Evolutionary conservation across 2,888 invertebrate species (phyloP).

Genomic region (Ectemnius cavifrons): DNA sequence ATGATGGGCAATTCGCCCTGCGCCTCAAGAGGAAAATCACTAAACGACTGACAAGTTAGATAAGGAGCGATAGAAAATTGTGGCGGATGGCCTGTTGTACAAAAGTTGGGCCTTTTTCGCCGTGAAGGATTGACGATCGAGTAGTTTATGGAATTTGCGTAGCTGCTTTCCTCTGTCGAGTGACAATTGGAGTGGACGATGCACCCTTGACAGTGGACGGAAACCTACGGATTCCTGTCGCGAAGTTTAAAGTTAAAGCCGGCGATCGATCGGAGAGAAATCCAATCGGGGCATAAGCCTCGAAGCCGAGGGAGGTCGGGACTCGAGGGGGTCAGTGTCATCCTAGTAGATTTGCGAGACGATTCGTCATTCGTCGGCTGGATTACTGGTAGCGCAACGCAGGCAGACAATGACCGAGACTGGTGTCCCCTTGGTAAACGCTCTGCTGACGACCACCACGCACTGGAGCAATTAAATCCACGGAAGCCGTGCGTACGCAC

Average conservation of each 20-base stretch:
- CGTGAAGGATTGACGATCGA: too few relatives aligned
- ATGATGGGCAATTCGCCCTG: too few relatives aligned
- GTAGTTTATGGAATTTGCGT: neutral
- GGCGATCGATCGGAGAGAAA: constrained; percentile 47
- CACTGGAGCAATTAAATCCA: constrained; percentile 41
- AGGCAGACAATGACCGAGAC: constrained; percentile 36
- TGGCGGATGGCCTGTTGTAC: too few relatives aligned
- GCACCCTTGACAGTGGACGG: constrained; percentile 46
- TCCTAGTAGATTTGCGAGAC: constrained; percentile 24
- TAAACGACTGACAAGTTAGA: too few relatives aligned
- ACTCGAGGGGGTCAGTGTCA: constrained; percentile 38
- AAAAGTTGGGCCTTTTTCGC: too few relatives aligned
- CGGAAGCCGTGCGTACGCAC: constrained; percentile 24
- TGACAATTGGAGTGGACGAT: too few relatives aligned
- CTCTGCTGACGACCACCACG: constrained; percentile 12
- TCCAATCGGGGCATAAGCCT: constrained; percentile 33
- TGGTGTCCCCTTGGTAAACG: neutral
- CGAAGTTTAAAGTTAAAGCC: constrained; percentile 39
- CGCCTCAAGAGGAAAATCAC: too few relatives aligned
- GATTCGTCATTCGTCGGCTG: neutral
- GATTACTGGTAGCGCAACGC: constrained; percentile 24
- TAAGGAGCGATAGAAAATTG: too few relatives aligned
- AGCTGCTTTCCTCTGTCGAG: too few relatives aligned
- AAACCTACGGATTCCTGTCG: constrained; percentile 38
- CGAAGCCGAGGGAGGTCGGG: constrained; percentile 12